Evolutionary conservation across 2,797 vertebrate species (phyloP).

Genomic region (Erethizon dorsatum): DNA sequence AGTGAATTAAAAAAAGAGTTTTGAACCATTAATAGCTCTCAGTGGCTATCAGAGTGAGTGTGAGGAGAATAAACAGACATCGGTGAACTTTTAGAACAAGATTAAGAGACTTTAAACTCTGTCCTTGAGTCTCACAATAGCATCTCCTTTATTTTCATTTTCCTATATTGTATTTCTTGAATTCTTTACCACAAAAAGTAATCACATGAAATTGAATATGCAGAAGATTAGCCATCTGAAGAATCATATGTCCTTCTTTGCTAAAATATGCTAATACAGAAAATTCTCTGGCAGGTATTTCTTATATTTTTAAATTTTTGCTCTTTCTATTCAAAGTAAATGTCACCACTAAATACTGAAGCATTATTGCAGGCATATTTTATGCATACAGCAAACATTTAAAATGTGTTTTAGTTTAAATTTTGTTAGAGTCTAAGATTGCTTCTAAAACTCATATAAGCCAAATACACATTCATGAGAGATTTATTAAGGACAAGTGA

Average conservation of each 20-base stretch:
- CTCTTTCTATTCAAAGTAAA: constrained; percentile 72
- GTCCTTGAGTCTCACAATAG: constrained; percentile 49
- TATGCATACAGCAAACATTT: constrained; percentile 80
- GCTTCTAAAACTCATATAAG: constrained; percentile 90
- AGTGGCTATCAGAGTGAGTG: not conserved
- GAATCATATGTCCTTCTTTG: constrained; percentile 57
- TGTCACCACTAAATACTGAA: constrained; percentile 73
- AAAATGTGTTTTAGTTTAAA: constrained; percentile 82
- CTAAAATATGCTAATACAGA: constrained; percentile 65
- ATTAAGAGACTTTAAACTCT: constrained; percentile 60
- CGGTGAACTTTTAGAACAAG: not conserved
- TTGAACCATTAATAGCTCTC: not conserved
- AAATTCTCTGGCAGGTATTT: not conserved
- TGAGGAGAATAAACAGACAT: not conserved
- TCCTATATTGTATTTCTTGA: constrained; percentile 36
- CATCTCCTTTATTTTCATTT: constrained; percentile 60
- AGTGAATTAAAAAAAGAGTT: constrained; percentile 1
- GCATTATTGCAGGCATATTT: constrained; percentile 78
- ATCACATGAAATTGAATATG: constrained; percentile 59
- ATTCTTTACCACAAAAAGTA: constrained; percentile 66
- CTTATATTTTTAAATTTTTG: constrained; percentile 4
- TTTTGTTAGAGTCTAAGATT: constrained; percentile 89
- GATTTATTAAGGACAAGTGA: constrained; percentile 92
- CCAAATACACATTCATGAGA: constrained; percentile 88
- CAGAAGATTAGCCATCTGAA: constrained; percentile 72